Percentiles rank a stretch among this genome's conserved stretches.
Evolutionary conservation across 2,113 vertebrate species (phyloP).

Genomic region (Cololabis saira): DNA sequence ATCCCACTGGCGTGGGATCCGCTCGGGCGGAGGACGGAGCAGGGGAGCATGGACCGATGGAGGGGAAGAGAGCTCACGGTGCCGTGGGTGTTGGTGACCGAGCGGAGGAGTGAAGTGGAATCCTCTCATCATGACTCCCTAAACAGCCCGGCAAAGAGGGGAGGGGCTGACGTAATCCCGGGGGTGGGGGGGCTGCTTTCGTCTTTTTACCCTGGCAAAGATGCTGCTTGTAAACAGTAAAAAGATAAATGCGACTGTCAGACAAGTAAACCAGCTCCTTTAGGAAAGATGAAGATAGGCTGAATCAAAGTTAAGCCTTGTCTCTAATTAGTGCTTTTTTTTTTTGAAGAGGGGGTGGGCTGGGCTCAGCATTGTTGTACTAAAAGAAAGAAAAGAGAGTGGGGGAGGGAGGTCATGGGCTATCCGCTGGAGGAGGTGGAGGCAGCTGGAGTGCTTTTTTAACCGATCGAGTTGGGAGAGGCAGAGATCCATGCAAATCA

Average conservation of each 20-base stretch:
- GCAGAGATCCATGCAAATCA: slow-evolving; percentile 57
- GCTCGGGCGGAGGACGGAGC: slow-evolving; percentile 48
- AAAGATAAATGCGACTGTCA: slow-evolving; percentile 20
- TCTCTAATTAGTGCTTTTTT: slow-evolving; percentile 65
- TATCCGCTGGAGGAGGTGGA: slow-evolving; percentile 39
- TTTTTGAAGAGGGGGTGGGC: slow-evolving; percentile 66
- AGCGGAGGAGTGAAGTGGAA: slow-evolving; percentile 53
- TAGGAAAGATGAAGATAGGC: slow-evolving; percentile 29
- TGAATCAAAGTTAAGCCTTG: slow-evolving; percentile 37
- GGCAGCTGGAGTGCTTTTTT: slow-evolving; percentile 53
- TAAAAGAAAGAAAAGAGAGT: slow-evolving; percentile 29
- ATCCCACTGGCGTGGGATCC: slow-evolving; percentile 58
- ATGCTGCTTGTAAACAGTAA: slow-evolving; percentile 34
- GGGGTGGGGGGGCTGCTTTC: slow-evolving; percentile 1
- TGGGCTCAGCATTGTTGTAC: slow-evolving; percentile 44
- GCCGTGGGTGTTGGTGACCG: slow-evolving; percentile 31
- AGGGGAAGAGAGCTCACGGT: slow-evolving; percentile 47
- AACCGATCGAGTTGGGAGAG: slow-evolving; percentile 32
- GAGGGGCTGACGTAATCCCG: slow-evolving; percentile 27
- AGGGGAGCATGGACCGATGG: slow-evolving; percentile 31
- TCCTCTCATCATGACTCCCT: slow-evolving; percentile 49
- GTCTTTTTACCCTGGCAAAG: slow-evolving; percentile 28
- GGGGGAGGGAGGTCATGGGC: slow-evolving; percentile 66
- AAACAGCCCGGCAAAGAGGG: slow-evolving; percentile 16
- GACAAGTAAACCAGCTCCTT: slow-evolving; percentile 6